Conservation (phyloP, 2,888 invertebrate species). For the Drosophila robusta region DNA sequence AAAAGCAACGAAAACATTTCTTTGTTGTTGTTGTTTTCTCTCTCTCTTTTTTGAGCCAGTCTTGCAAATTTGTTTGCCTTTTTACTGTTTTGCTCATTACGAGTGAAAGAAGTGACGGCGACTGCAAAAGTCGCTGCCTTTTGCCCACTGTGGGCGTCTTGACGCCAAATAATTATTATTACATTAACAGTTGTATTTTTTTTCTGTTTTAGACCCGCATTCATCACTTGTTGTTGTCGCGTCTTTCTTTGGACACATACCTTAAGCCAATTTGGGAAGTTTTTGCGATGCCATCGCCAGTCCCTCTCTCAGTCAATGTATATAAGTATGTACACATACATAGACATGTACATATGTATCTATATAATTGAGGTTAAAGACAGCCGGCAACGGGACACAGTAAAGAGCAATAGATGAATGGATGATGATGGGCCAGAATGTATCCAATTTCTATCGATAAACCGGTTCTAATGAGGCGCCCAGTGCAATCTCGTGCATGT, state of each 20-base stretch:
- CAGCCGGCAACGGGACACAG: conserved; percentile 12
- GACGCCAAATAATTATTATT: conserved; percentile 68
- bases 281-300: conserved; percentile 42
- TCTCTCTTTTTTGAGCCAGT: neutral
- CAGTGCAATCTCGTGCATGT: conserved; percentile 7
- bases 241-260: conserved; percentile 13
- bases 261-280: conserved; percentile 70
- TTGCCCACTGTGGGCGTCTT: conserved; percentile 45
- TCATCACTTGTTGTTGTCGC: conserved; percentile 28
- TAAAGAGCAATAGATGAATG: conserved; percentile 18
- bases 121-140: conserved; percentile 12
- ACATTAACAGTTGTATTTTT: conserved; percentile 64
- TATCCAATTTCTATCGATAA: conserved; percentile 18
- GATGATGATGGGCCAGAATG: conserved; percentile 23
- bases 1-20: conserved; percentile 22
- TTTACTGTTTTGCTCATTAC: conserved; percentile 12
- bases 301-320: neutral
- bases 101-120: conserved; percentile 27
- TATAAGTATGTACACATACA: conserved; percentile 1
- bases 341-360: conserved; percentile 2
- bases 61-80: conserved; percentile 21
- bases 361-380: conserved; percentile 47
- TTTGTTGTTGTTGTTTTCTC: conserved; percentile 1
- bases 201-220: conserved; percentile 32
- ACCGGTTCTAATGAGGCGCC: conserved; percentile 28